Conservation (phyloP, 2,888 invertebrate species). For the Polylopha cassiicola region DNA sequence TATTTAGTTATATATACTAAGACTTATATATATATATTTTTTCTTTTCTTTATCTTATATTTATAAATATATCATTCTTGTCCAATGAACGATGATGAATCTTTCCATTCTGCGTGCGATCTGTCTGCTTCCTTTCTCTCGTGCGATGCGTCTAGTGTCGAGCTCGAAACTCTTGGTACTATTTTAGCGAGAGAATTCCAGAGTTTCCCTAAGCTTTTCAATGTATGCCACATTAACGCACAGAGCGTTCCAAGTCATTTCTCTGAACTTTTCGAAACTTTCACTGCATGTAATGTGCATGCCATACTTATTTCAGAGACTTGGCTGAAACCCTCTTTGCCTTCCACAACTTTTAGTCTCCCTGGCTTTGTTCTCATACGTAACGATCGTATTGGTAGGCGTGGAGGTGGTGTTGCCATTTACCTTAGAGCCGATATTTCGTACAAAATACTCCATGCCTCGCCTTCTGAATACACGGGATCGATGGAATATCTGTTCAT, state of each 20-base stretch:
- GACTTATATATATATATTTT: no score
- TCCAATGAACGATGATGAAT: no score
- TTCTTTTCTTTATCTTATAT: no score
- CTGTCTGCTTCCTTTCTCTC: no score
- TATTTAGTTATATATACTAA: no score
- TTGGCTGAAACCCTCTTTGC: not conserved
- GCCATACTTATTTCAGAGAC: not conserved
- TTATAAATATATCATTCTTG: no score
- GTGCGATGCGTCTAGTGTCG: no score
- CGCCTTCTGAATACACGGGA: conserved; percentile 4
- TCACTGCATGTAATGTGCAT: not conserved
- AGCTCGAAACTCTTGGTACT: not conserved
- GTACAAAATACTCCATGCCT: conserved; percentile 7
- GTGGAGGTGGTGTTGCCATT: conserved; percentile 24
- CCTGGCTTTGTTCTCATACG: conserved; percentile 1
- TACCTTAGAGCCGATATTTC: conserved; percentile 17
- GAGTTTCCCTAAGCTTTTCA: not conserved
- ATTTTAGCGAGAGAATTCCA: not conserved
- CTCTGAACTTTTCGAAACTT: not conserved
- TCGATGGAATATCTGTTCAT: conserved; percentile 18
- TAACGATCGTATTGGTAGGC: conserved; percentile 2
- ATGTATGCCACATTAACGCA: not conserved
- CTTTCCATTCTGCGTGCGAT: no score
- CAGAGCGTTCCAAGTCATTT: conserved; percentile 1
- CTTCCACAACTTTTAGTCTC: not conserved